Conservation (phyloP, 1,140 invertebrate species). For the Polyergus mexicanus region DNA sequence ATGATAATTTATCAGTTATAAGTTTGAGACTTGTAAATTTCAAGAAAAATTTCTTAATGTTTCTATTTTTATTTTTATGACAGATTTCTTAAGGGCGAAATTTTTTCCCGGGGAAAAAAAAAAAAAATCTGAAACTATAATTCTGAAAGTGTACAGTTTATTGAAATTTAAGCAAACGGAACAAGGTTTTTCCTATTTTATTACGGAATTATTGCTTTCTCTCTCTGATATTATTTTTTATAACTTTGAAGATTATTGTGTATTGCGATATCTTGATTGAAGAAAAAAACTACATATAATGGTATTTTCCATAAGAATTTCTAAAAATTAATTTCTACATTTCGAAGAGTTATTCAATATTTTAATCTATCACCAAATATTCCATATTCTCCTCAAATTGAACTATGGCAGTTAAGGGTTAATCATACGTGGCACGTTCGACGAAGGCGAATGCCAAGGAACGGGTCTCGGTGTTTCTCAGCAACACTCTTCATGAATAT, state of each 20-base stretch:
- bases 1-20: neutral
- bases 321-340: constrained; percentile 12
- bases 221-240: neutral
- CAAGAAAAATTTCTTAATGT: neutral
- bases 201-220: neutral
- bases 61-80: neutral
- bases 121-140: neutral
- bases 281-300: too few relatives aligned
- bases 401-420: constrained; percentile 47
- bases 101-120: too few relatives aligned
- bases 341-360: neutral
- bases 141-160: neutral
- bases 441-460: constrained; percentile 39
- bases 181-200: neutral
- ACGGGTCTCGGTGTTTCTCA: constrained; percentile 29
- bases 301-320: neutral
- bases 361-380: constrained; percentile 1
- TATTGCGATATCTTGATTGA: neutral
- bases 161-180: neutral
- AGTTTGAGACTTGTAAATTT: neutral
- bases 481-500: constrained; percentile 44
- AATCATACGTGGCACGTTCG: constrained; percentile 50
- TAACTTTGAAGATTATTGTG: neutral
- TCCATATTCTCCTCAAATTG: constrained; percentile 17
- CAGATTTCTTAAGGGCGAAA: neutral